Conservation (phyloP, 2,888 invertebrate genomes). For the Aphrophora alni region DNA sequence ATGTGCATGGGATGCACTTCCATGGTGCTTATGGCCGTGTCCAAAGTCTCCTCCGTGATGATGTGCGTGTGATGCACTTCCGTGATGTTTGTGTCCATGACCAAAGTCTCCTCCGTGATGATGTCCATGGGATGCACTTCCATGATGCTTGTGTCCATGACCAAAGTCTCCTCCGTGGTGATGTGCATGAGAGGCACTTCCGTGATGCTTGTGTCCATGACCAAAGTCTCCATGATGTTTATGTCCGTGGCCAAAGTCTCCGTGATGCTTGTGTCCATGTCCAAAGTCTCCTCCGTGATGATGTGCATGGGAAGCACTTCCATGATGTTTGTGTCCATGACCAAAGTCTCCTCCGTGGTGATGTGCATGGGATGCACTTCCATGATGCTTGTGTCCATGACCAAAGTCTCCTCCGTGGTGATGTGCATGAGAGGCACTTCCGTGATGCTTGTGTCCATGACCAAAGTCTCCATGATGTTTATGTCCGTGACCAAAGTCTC, state of each 20-base stretch:
- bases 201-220: background rate
- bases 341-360: background rate
- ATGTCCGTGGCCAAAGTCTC: background rate
- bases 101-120: background rate
- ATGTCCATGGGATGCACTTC: background rate
- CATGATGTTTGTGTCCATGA: background rate
- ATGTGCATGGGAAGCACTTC: background rate
- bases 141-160: background rate
- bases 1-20: background rate
- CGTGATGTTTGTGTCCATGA: background rate
- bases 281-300: background rate
- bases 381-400: background rate
- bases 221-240: background rate
- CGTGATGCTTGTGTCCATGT: background rate
- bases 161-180: background rate
- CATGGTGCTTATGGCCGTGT: background rate
- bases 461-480: background rate
- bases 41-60: background rate
- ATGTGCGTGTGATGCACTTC: background rate
- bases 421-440: background rate
- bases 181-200: background rate
- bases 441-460: background rate
- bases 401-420: background rate
- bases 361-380: background rate
- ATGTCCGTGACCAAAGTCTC: background rate